These are phyloP conservation scores for Smithornis capensis DNA, from an alignment of 2,113 vertebrate species.

Conservation along the genomic window DNA sequence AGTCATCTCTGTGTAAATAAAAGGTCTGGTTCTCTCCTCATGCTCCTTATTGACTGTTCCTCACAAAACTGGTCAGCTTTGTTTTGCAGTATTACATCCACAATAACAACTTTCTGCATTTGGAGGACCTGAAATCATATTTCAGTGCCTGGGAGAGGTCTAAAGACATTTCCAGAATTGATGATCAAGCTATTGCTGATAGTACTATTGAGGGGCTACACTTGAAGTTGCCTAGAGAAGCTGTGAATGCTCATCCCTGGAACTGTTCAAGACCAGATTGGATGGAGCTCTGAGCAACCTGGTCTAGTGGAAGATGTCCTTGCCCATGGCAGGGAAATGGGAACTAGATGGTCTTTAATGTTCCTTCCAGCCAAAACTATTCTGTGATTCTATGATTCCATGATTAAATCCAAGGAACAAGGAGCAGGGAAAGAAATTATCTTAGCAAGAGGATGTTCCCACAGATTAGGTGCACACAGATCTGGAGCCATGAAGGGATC, in stretches of 20 bases:
- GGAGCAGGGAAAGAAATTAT: not conserved
- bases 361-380: not conserved
- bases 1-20: not conserved
- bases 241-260: not conserved
- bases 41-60: not conserved
- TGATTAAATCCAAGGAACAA: not conserved
- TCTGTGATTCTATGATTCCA: not conserved
- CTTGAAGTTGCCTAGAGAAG: too few species aligned
- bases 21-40: not conserved
- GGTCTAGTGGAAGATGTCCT: not conserved
- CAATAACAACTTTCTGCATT: not conserved
- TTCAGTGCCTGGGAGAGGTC: not conserved
- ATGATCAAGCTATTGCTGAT: not conserved
- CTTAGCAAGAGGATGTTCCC: not conserved
- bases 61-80: not conserved
- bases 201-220: too few species aligned
- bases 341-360: not conserved
- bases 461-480: not conserved
- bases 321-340: accelerated
- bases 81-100: not conserved
- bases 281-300: not conserved
- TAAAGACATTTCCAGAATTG: not conserved
- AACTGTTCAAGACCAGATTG: not conserved
- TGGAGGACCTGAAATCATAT: not conserved
- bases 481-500: not conserved